Conservation (phyloP, 2,113 vertebrate genomes). For the Corydoras sp. region DNA sequence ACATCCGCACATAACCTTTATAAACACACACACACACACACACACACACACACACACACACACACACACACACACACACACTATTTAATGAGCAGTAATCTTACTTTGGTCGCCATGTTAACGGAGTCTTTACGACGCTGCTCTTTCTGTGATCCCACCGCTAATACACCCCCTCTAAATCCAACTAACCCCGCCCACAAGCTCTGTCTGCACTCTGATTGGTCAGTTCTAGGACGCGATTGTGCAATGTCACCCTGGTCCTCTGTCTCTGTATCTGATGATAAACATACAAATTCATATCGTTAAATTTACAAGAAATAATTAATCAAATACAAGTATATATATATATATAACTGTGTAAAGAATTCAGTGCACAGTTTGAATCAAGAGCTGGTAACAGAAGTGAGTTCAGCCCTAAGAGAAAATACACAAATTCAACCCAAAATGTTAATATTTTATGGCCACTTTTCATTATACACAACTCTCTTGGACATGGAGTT, state of each 20-base stretch:
- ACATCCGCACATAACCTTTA: neutral
- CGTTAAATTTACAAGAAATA: no score
- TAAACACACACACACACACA: neutral
- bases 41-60: neutral
- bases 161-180: neutral
- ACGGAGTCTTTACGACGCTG: slow-evolving; percentile 26
- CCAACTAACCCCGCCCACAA: neutral
- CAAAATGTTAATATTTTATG: no score
- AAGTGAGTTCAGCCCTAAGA: no score
- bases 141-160: slow-evolving; percentile 5
- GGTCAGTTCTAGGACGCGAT: neutral
- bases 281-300: no score
- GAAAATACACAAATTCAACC: no score
- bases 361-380: no score
- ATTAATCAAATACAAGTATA: no score
- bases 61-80: neutral
- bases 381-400: no score
- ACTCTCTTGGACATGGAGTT: no score
- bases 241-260: neutral
- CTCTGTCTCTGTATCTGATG: neutral
- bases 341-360: no score
- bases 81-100: slow-evolving; percentile 6
- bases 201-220: neutral
- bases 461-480: no score
- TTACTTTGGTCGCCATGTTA: slow-evolving; percentile 72